phyloP scores from a whole-genome alignment of 2,113 vertebrate genomes.

The Psammodynastes pulverulentus region DNA sequence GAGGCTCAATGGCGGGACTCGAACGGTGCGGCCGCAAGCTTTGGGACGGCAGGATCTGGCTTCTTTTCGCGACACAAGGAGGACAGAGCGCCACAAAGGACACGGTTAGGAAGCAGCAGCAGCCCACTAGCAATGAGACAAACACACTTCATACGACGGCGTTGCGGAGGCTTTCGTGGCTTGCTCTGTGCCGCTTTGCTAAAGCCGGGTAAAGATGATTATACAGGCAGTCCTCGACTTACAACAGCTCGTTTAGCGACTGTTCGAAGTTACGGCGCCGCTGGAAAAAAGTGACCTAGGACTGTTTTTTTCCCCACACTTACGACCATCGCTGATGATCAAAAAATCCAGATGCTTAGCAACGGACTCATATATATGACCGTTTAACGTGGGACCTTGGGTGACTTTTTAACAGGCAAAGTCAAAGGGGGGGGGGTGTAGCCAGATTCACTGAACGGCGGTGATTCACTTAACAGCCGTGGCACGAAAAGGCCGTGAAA shows the following conservation, averaged over 20 bases:
- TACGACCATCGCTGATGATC: too few species aligned
- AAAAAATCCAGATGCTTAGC: background rate
- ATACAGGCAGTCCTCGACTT: background rate
- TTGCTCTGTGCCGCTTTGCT: background rate
- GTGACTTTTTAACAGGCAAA: too few species aligned
- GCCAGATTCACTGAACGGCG: background rate
- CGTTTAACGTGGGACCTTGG: too few species aligned
- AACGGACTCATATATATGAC: background rate
- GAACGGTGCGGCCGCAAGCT: background rate
- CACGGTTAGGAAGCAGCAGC: background rate
- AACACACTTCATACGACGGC: background rate
- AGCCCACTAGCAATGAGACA: too few species aligned
- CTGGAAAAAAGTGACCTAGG: background rate
- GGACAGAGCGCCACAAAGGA: background rate
- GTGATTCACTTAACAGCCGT: background rate
- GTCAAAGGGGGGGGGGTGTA: background rate
- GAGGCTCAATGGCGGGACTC: accelerated
- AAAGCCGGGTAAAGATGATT: background rate
- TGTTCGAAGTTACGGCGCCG: background rate
- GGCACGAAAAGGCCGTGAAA: too few species aligned
- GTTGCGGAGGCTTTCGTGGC: background rate
- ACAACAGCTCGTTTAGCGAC: background rate
- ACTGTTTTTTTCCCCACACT: background rate
- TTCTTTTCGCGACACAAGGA: background rate
- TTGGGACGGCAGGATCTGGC: background rate